Base-by-base conservation (phyloP, 2,888 invertebrate species). In the Mesoligia furuncula region DNA sequence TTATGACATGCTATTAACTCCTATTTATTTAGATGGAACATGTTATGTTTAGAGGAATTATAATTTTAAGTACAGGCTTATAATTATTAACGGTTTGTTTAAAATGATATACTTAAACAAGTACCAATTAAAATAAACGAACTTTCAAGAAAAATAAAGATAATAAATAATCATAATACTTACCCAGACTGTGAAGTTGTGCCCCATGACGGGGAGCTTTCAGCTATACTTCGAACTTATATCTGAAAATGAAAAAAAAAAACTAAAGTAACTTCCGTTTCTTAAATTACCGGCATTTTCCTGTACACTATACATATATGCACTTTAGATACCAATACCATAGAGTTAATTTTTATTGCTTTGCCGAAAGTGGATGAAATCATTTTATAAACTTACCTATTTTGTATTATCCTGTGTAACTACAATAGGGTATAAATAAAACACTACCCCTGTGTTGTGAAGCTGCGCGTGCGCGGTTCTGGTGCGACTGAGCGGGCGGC, bases 121-220 rank as follows among this genome's bases (percentile, higher is more conserved):
- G 5, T 39, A 64, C 15, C 54, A 31, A n/a, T 5, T 31, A 59
- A n/a, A 31, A 9, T 3, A 13, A 31, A 31, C 8, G 0, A 17
- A 64, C 13, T 65, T 61, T 71, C 15, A 24, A n/a, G 20, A 9
- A 71, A 68, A 71, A 31, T 36, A 15, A 71, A 67, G 39, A 45
- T 1, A 59, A 54, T 31, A 20, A 3, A 59, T 20, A 61, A 75
- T 8, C 73, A 83, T 75, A 84, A 77, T 54, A 93, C 96, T 96
- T 91, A 96, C 96, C 96, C 92, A 93, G 80, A 92, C 81, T 81
- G 91, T 82, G 80, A 91, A 85, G 84, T 90, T 91, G 77, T 89
- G 91, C 96, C 96, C 96, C 96, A 96, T 96, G 85, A 91, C 90
- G 95, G 96, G 96, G 96, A 89, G 85, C 76, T 90, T 89, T 89